Conservation (phyloP, 2,888 invertebrate genomes). For the Epirrhoe alternata region DNA sequence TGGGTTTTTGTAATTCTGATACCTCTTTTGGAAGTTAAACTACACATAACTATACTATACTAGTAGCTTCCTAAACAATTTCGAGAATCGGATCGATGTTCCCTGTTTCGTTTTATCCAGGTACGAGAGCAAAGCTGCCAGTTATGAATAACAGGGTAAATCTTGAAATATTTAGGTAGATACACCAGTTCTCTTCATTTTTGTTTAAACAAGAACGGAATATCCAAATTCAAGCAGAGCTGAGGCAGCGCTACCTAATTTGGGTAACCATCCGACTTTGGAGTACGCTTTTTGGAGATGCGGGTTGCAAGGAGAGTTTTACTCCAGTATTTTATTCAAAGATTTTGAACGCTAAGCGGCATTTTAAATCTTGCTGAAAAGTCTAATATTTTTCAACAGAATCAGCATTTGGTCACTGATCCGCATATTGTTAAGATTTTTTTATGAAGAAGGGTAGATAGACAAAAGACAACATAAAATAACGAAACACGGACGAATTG, state of each 20-base stretch:
- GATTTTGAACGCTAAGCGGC: neutral
- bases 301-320: conserved; percentile 1
- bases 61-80: too few relatives aligned
- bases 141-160: too few relatives aligned
- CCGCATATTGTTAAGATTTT: neutral
- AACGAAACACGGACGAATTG: too few relatives aligned
- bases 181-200: neutral
- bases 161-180: too few relatives aligned
- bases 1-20: too few relatives aligned
- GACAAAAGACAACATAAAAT: too few relatives aligned
- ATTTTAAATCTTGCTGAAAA: neutral
- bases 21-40: too few relatives aligned
- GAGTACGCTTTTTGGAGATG: conserved; percentile 8
- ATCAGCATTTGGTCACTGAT: neutral
- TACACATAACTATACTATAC: too few relatives aligned
- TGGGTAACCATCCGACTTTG: conserved; percentile 10
- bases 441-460: neutral
- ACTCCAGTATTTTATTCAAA: conserved; percentile 6
- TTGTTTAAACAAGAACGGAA: conserved; percentile 8
- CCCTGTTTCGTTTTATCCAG: too few relatives aligned
- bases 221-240: conserved; percentile 6
- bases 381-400: neutral
- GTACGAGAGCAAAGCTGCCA: too few relatives aligned
- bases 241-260: conserved; percentile 13
- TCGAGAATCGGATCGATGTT: too few relatives aligned